Conservation (phyloP, 1,140 invertebrate genomes). For the Eciton burchellii region DNA sequence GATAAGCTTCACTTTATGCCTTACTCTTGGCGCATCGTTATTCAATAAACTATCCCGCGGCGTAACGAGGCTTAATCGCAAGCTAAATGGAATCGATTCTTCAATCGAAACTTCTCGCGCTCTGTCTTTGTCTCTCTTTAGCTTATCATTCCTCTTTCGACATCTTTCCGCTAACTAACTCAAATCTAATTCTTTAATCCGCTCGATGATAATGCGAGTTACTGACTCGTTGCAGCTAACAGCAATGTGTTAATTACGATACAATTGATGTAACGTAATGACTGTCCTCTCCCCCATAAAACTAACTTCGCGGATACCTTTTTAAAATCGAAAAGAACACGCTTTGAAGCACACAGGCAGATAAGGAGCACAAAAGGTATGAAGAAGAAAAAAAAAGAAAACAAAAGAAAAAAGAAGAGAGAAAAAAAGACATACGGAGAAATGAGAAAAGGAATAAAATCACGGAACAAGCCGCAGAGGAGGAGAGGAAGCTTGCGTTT, state of each 20-base stretch:
- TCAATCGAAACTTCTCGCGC: not conserved
- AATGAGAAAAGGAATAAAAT: constrained; percentile 31
- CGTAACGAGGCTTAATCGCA: constrained; percentile 59
- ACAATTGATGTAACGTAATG: constrained; percentile 23
- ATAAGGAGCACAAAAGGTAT: not conserved
- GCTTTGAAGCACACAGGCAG: constrained; percentile 21
- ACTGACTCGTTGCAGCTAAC: not conserved
- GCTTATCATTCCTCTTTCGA: not conserved
- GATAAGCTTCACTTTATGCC: constrained; percentile 47
- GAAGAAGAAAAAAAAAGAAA: too few relatives aligned
- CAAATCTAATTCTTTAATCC: constrained; percentile 4
- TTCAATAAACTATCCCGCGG: constrained; percentile 44
- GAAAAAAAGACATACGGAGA: not conserved
- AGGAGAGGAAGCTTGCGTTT: constrained; percentile 56
- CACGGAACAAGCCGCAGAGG: constrained; percentile 31
- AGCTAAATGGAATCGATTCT: constrained; percentile 57
- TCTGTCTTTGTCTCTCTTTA: constrained; percentile 22
- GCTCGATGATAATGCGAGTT: constrained; percentile 16
- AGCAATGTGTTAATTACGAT: not conserved
- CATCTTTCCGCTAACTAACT: constrained; percentile 14
- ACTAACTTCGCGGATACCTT: constrained; percentile 35
- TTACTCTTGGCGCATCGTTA: constrained; percentile 17
- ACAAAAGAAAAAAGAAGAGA: too few relatives aligned
- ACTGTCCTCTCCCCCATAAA: constrained; percentile 26
- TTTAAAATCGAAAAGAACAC: constrained; percentile 18